Evolutionary conservation across 2,797 vertebrate genomes (phyloP), one percentile per base, ranked within the genome.

Genomic region (Gouania willdenowi): DNA sequence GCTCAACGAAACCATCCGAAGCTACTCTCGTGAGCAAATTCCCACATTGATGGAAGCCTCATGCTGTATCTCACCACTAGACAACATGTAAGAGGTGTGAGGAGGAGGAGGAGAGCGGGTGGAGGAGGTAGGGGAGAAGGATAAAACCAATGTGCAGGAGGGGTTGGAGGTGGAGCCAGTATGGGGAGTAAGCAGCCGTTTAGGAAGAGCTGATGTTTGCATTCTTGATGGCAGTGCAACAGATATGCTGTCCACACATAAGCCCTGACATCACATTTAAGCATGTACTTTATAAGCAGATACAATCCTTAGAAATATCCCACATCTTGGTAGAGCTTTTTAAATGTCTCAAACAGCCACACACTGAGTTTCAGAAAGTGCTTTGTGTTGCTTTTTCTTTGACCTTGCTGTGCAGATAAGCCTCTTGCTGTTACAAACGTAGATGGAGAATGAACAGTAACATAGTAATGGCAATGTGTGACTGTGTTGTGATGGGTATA

Each of bases 21-120:
- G 21, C 40, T 48, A 64, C 46, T 61, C 18, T 36, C 1, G 10
- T 5, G 32, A 62, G 56, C 41, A 72, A 59, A 77, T 68, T 77
- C 77, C 63, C 69, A 64, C 64, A 64, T 67, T 66, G 61, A 60
- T 22, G 31, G 32, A 59, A 67, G 60, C 52, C 50, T 68, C 32
- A 36, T 54, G 49, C 58, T 66, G 66, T 29, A 56, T 36, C 48
- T 5, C 55, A 76, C 54, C 59, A 50, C 66, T 13, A 71, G 66
- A 66, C 67, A 67, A 70, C 71, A 65, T 73, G 55, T 57, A 65
- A 69, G 58, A 78, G 58, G 55, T 41, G 27, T 27, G 38, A 48
- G 66, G 58, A 36, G 32, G 65, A 68, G 58, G 46, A 59, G 68
- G 37, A 46, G 36, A 51, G 53, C 31, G 1, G 30, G 22, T 31